A percentile compares a stretch with the other conserved stretches of the same genome.
Evolutionary conservation across 1,140 invertebrate species (phyloP).

Genomic region (Drosophila triauraria): DNA sequence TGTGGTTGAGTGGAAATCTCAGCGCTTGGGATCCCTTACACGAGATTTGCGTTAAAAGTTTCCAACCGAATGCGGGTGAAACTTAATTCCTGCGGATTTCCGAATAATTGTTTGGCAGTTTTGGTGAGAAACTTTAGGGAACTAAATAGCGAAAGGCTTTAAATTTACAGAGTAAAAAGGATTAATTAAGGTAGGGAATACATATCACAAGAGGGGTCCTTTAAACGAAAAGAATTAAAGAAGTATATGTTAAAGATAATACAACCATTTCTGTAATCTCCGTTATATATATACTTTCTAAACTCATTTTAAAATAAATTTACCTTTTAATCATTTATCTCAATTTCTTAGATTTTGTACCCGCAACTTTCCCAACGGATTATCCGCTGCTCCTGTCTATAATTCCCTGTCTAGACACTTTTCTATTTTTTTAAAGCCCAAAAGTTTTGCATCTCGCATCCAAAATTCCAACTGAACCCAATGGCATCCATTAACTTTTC

Average conservation of each 20-base stretch:
- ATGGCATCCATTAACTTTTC: constrained; percentile 35
- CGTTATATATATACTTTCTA: too few relatives aligned
- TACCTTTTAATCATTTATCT: not conserved
- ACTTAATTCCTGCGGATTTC: constrained; percentile 12
- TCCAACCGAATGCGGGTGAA: not conserved
- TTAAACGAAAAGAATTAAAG: not conserved
- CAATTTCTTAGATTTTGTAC: not conserved
- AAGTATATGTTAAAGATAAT: too few relatives aligned
- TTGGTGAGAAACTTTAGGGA: not conserved
- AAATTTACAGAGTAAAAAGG: not conserved
- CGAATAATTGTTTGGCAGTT: constrained; percentile 3
- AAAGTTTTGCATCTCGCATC: constrained; percentile 16
- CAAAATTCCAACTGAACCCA: not conserved
- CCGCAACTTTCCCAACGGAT: not conserved
- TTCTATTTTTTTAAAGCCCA: not conserved
- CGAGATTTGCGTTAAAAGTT: constrained; percentile 32
- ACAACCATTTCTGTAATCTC: too few relatives aligned
- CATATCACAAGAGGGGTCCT: not conserved
- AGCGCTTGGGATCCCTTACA: constrained; percentile 2
- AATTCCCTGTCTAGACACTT: constrained; percentile 47
- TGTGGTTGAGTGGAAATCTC: not conserved
- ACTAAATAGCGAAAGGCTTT: not conserved
- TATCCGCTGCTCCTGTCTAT: not conserved
- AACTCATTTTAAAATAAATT: too few relatives aligned
- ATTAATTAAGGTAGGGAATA: not conserved